Evolutionary conservation across 2,888 invertebrate genomes (phyloP).

Genomic region (Gari tellinella): DNA sequence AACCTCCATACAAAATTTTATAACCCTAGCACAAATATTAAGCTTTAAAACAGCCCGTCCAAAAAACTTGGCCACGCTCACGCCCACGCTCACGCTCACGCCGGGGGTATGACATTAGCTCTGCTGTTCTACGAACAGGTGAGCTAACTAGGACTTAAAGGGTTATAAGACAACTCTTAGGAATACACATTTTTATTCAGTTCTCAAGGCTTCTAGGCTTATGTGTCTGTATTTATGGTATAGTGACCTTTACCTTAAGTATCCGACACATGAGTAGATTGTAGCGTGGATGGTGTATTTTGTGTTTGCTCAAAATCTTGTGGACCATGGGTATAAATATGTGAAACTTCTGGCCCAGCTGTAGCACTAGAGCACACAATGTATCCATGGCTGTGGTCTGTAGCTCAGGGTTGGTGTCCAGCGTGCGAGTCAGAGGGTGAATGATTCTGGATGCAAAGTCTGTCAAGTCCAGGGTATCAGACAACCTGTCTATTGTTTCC

Average conservation of each 20-base stretch:
- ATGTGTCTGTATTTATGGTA: too few relatives aligned
- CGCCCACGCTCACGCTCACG: too few relatives aligned
- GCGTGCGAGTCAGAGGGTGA: conserved; percentile 95
- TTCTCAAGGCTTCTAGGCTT: too few relatives aligned
- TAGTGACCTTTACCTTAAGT: conserved; percentile 78
- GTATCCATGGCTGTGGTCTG: conserved; percentile 93
- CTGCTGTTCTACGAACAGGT: too few relatives aligned
- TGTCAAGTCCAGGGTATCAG: conserved; percentile 95
- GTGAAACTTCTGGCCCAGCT: conserved; percentile 94
- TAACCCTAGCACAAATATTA: too few relatives aligned
- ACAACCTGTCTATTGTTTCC: conserved; percentile 94
- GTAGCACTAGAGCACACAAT: conserved; percentile 93
- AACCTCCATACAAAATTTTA: too few relatives aligned
- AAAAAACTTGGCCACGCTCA: too few relatives aligned
- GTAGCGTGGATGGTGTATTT: conserved; percentile 89
- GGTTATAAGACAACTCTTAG: too few relatives aligned
- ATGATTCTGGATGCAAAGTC: conserved; percentile 97
- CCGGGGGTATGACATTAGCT: too few relatives aligned
- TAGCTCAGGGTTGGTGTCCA: conserved; percentile 91
- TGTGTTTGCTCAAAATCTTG: conserved; percentile 87
- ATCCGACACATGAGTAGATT: conserved; percentile 88
- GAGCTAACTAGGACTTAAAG: too few relatives aligned
- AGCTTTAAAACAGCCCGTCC: too few relatives aligned
- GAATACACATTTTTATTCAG: too few relatives aligned
- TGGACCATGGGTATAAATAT: conserved; percentile 97